Base-by-base conservation (phyloP, 2,113 vertebrate species). In the Spea bombifrons region DNA sequence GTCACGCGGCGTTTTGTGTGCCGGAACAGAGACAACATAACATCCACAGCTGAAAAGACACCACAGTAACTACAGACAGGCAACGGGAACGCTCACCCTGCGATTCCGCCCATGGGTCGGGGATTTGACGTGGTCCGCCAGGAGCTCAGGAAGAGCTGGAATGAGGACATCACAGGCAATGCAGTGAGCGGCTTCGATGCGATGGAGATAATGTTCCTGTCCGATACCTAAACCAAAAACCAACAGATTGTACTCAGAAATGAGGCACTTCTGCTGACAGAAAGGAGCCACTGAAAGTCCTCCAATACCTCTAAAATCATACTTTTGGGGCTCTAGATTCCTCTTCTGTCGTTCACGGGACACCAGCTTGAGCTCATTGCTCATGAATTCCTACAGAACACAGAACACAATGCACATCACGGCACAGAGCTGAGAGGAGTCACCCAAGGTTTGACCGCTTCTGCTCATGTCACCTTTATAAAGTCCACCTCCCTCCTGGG, bases 151-250 rank as follows among this genome's bases (percentile, higher is more conserved):
- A 82, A 90, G 90, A 0, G 90, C 91, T 0, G 92, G 92, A 6
- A 94, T 92, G 3, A 93, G 57, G 89, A 92, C 88, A 83, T 94
- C 91, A 0, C 92, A 94, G 0, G 92, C 92, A 84, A 90, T 81
- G 81, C 92, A 94, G 52, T 93, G 92, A 3, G 91, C 92, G 0
- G 91, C 91, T 84, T 94, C 91, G 0, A 94, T 91, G 71, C 84
- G 87, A 84, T 91, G 91, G 79, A 92, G 90, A 83, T 92, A 94
- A 16, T 94, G 92, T 10, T 94, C 91, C 71, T 92, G 90, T 17
- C 89, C 90, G 0, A 93, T 90, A 3, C 90, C 92, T 93, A 45
- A 7, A 4, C 0, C 13, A 53, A 4, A 75, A 3, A 63, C 30
- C 45, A 46, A 16, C 16, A 16, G n/a, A 5, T 8, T 16, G 30